Conservation (phyloP, 2,113 vertebrate species). For the Myotis yumanensis region DNA sequence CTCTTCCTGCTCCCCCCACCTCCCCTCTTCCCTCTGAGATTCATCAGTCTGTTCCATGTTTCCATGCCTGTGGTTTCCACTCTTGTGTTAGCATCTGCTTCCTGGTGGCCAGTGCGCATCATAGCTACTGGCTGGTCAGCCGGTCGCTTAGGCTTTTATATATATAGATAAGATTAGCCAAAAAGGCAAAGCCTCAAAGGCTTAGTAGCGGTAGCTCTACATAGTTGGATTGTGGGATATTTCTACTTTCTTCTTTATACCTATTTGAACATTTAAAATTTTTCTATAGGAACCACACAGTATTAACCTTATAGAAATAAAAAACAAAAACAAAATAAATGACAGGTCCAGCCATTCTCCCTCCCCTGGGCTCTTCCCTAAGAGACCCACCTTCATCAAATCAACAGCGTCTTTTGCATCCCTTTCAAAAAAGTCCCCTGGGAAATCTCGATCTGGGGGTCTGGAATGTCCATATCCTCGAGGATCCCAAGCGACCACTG, state of each 20-base stretch:
- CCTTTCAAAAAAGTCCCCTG: slow-evolving; percentile 91
- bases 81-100: too few relatives aligned
- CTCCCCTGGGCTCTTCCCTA: too few relatives aligned
- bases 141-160: too few relatives aligned
- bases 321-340: background rate
- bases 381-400: slow-evolving; percentile 90
- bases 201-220: background rate
- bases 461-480: slow-evolving; percentile 92
- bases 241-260: background rate
- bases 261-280: background rate
- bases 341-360: background rate
- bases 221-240: background rate
- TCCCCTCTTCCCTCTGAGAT: too few relatives aligned
- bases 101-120: too few relatives aligned
- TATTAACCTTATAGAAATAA: background rate
- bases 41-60: too few relatives aligned
- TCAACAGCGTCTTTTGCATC: slow-evolving; percentile 93
- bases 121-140: too few relatives aligned
- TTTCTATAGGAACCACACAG: background rate
- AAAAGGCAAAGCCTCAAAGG: background rate
- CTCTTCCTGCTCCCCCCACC: too few relatives aligned
- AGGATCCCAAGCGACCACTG: slow-evolving; percentile 92
- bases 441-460: slow-evolving; percentile 92
- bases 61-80: too few relatives aligned
- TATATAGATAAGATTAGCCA: background rate